Percentiles rank a stretch among this genome's conserved stretches.
These are phyloP conservation scores for Fregata magnificens DNA, from an alignment of 2,113 vertebrate genomes.

Conservation along the genomic window DNA sequence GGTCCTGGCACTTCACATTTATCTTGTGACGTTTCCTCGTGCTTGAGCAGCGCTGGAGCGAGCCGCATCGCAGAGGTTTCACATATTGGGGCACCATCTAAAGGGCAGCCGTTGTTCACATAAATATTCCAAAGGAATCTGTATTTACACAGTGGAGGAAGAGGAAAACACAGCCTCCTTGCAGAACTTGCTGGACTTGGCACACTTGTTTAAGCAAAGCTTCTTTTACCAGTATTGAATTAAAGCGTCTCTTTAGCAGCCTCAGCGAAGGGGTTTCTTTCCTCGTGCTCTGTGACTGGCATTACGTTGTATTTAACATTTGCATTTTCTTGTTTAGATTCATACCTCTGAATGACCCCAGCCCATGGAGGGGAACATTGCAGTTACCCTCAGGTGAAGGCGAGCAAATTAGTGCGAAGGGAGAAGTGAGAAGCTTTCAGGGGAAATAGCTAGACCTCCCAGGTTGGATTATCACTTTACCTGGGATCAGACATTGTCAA, in stretches of 20 bases:
- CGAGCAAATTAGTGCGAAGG: neutral
- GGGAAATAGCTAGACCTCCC: neutral
- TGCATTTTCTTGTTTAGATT: neutral
- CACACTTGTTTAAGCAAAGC: neutral
- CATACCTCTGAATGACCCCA: neutral
- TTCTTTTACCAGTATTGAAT: neutral
- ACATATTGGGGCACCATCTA: neutral
- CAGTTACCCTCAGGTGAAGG: neutral
- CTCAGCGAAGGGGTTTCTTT: neutral
- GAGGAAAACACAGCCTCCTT: neutral
- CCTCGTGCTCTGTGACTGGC: neutral
- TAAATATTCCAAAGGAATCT: neutral
- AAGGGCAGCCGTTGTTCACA: neutral
- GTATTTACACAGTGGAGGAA: neutral
- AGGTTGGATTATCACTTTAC: neutral
- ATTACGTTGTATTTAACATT: neutral
- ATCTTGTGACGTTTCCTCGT: neutral
- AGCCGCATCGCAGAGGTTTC: rapidly evolving
- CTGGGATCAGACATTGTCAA: neutral
- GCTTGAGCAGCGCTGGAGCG: rapidly evolving
- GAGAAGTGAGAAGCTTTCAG: neutral
- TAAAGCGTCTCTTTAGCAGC: neutral
- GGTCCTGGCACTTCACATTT: neutral
- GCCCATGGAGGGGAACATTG: neutral
- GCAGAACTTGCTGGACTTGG: neutral